Percentiles rank a stretch among this genome's conserved stretches.
Conservation (phyloP, 1,140 invertebrate genomes). For the Bombus superbus region DNA sequence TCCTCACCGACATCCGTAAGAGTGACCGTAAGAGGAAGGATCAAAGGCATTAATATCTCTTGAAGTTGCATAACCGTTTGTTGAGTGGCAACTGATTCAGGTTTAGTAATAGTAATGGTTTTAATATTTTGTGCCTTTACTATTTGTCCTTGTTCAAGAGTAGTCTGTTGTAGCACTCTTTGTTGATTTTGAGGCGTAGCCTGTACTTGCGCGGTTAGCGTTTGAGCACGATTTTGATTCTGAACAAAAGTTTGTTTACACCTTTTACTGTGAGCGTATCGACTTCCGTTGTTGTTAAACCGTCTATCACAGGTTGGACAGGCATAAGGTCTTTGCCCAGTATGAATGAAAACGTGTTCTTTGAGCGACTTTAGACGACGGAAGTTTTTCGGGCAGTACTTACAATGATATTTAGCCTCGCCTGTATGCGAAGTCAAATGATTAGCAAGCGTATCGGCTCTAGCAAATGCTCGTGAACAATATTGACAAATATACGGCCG, state of each 20-base stretch:
- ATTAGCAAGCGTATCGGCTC: slow-evolving; percentile 81
- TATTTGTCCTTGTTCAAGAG: slow-evolving; percentile 64
- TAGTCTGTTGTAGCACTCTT: slow-evolving; percentile 42
- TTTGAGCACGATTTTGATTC: slow-evolving; percentile 64
- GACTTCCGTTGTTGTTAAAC: slow-evolving; percentile 81
- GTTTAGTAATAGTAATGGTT: slow-evolving; percentile 78
- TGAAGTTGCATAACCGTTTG: slow-evolving; percentile 78
- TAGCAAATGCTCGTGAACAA: slow-evolving; percentile 82
- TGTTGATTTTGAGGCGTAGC: slow-evolving; percentile 34
- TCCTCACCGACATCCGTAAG: slow-evolving; percentile 79
- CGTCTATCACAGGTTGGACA: slow-evolving; percentile 81
- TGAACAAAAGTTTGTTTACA: slow-evolving; percentile 79
- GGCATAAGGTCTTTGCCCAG: slow-evolving; percentile 83
- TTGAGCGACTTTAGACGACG: slow-evolving; percentile 84
- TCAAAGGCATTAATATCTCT: slow-evolving; percentile 80
- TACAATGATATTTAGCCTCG: slow-evolving; percentile 86
- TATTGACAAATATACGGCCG: slow-evolving; percentile 84
- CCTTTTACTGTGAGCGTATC: slow-evolving; percentile 81
- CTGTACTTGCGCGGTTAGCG: slow-evolving; percentile 46
- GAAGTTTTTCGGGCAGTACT: slow-evolving; percentile 86
- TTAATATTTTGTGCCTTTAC: slow-evolving; percentile 79
- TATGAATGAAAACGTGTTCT: slow-evolving; percentile 86
- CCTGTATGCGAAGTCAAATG: slow-evolving; percentile 83
- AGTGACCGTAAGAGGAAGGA: slow-evolving; percentile 79
- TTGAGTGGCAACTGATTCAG: slow-evolving; percentile 64